Base-by-base conservation (phyloP, 2,888 invertebrate species). In the Reticulitermes lucifugus region DNA sequence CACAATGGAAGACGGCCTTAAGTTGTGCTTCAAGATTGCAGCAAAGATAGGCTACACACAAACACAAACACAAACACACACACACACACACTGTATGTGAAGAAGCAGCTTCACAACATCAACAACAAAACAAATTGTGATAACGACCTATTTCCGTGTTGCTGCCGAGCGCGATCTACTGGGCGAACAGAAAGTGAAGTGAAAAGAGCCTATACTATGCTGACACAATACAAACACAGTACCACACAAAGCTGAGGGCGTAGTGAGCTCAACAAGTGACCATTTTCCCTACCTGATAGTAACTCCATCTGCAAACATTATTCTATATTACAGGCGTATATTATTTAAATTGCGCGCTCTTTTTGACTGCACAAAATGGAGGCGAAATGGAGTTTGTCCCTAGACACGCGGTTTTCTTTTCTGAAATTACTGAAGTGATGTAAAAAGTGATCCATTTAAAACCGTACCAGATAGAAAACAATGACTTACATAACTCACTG, bases 1-100 rank as follows among this genome's bases (percentile, higher is more conserved):
- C 87, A 87, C 87, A 87, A 87, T 86, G 86, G 86, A 86, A 85
- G 83, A 84, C 86, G 84, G 87, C 85, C 60, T 87, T 87, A 77
- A 22, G 77, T 65, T 41, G 59, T 80, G 80, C 35, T 46, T n/a
- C n/a, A 51, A 79, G 29, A 79, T 55, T 22, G 43, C 65, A 70
- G 81, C 65, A 41, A 81, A 65, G 81, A 70, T 46, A 81, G 65
- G 25, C 35, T 55, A 59, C 55, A 79, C 59, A 81, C 43, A 81
- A 21, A 80, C 81, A 70, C 21, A 43, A 70, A 81, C 81, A 79
- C 59, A 81, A 29, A 81, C 35, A 80, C 81, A 70, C 21, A 43
- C 81, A 81, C 81, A 81, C 35, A 81, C 41, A 81, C 81, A 81
- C 80, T 55, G 21, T 14, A 46, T 41, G 73, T 73, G 73, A 73